phyloP scores from a whole-genome alignment of 2,797 vertebrate genomes.

The Crocidura indochinensis region DNA sequence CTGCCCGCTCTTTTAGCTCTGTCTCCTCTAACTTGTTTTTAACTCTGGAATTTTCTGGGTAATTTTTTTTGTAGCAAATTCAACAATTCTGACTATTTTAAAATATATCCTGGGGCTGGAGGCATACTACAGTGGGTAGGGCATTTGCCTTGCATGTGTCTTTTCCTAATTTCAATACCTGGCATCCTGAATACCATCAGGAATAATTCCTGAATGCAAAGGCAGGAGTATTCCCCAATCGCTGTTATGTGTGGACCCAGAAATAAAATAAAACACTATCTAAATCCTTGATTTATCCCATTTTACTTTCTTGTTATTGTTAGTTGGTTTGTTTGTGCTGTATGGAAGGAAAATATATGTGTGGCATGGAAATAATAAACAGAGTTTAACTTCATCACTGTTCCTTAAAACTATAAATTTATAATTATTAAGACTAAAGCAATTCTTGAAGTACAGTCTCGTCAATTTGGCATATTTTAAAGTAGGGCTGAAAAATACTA shows the following conservation, averaged over 20 bases:
- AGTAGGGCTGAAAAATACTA: too few species aligned
- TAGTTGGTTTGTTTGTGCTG: conserved; percentile 25
- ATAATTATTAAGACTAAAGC: background rate
- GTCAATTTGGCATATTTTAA: background rate
- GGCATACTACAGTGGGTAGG: too few species aligned
- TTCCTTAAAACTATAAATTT: conserved; percentile 11
- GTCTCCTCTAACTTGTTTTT: background rate
- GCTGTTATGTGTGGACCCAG: too few species aligned
- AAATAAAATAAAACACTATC: background rate
- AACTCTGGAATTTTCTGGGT: background rate
- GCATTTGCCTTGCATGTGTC: too few species aligned
- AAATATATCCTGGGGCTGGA: background rate
- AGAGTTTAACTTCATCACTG: conserved; percentile 39
- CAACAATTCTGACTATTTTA: background rate
- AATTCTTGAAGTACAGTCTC: background rate
- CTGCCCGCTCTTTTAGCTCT: too few species aligned
- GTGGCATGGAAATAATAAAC: conserved; percentile 2
- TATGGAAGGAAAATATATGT: background rate
- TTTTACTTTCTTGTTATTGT: conserved; percentile 50
- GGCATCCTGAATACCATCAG: too few species aligned
- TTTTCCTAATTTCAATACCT: too few species aligned
- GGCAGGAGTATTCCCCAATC: too few species aligned
- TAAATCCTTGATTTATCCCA: background rate
- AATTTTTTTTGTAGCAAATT: conserved; percentile 34
- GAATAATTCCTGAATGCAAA: too few species aligned